Base-by-base conservation (phyloP, 1,140 invertebrate species). In the Belonocnema kinseyi region DNA sequence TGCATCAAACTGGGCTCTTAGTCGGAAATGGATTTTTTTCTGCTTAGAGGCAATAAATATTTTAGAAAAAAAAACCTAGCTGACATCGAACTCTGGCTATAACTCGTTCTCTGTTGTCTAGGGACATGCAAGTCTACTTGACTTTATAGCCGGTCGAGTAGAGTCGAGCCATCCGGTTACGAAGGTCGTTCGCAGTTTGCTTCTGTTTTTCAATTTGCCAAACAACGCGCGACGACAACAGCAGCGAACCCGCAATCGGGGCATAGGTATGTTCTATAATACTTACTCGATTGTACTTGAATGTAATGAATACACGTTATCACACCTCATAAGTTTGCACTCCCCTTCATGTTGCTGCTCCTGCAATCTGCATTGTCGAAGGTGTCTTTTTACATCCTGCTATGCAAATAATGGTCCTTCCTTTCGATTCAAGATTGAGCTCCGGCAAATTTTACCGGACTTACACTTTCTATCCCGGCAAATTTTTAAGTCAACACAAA, bases 151-250 rank as follows among this genome's bases (percentile, higher is more conserved):
- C 33, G 58, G 26, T 33, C 21, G 58, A 61, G 26, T 61, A 13
- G 21, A 14, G 12, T 61, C 58, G 21, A 61, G 26, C 33, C 58
- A 61, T 61, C 58, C 58, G 58, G 58, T 33, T 61, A 26, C 58
- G 58, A 61, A 61, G 58, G 58, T 61, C 58, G 33, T 61, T 61
- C 33, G 58, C 58, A 21, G 33, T 61, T 61, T 40, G 58, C 58
- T 61, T 40, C 26, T 61, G 56, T 61, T 61, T 61, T 61, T 61
- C 19, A 61, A 61, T 61, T 61, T 61, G 58, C 21, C 58, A 61
- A 61, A 61, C 58, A 61, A 61, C 33, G 58, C 12, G 7, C 11
- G 19, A 61, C 58, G 16, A 33, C 58, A 61, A 13, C 58, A 19
- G 19, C 13, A 21, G 33, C 58, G 40, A 61, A 61, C 12, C 19